These are phyloP conservation scores for Monochamus alternatus DNA, from an alignment of 2,888 invertebrate species.

Conservation along the genomic window DNA sequence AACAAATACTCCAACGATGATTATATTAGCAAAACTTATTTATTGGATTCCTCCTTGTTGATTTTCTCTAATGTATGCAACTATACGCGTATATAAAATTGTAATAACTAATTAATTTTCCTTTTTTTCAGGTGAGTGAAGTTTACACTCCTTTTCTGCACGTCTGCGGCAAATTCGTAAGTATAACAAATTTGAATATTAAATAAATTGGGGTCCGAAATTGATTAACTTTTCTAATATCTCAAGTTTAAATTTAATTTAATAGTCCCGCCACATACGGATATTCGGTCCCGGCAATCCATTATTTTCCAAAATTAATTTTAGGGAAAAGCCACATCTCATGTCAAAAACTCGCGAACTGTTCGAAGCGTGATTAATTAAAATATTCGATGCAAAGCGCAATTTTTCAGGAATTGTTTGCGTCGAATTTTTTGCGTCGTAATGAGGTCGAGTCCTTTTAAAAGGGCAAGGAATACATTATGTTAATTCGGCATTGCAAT, in stretches of 20 bases:
- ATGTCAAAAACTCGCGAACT: not conserved
- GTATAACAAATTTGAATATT: slow-evolving; percentile 27
- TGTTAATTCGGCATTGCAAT: slow-evolving; percentile 22
- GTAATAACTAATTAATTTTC: not conserved
- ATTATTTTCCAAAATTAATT: slow-evolving; percentile 24
- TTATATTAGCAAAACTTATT: too few species aligned
- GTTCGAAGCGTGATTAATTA: slow-evolving; percentile 14
- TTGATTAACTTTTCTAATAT: slow-evolving; percentile 17
- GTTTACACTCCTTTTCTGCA: not conserved
- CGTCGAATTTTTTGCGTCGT: not conserved
- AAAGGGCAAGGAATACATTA: not conserved
- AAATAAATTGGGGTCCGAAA: slow-evolving; percentile 17
- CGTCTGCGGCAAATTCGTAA: slow-evolving; percentile 6
- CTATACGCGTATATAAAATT: too few species aligned
- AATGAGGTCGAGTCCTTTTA: not conserved
- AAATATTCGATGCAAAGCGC: not conserved
- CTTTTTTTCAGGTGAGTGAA: slow-evolving; percentile 26
- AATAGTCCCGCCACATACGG: slow-evolving; percentile 1
- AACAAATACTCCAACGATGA: too few species aligned
- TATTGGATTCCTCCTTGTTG: too few species aligned
- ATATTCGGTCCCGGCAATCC: slow-evolving; percentile 7
- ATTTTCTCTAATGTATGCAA: too few species aligned
- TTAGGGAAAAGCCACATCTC: not conserved
- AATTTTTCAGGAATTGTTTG: not conserved
- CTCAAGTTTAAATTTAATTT: slow-evolving; percentile 30